Evolutionary conservation across 2,797 vertebrate species (phyloP).

Genomic region (Ctenochaetus hawaiiensis): DNA sequence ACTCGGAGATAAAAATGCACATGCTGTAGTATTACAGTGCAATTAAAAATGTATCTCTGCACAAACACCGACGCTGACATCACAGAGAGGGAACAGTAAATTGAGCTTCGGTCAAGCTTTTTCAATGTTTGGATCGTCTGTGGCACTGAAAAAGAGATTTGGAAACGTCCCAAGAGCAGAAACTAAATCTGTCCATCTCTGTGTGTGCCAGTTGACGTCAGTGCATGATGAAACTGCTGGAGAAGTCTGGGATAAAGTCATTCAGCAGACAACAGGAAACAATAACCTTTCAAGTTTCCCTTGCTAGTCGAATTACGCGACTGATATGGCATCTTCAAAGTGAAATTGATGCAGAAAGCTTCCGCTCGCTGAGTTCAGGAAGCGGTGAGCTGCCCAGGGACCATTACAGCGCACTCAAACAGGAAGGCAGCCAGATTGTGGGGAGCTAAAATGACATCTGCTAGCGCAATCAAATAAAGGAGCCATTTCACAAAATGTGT

Average conservation of each 20-base stretch:
- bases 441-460: conserved; percentile 87
- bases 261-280: conserved; percentile 86
- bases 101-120: conserved; percentile 7
- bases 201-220: conserved; percentile 70
- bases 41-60: not conserved
- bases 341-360: conserved; percentile 86
- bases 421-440: conserved; percentile 85
- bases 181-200: conserved; percentile 68
- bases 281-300: conserved; percentile 83
- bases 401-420: conserved; percentile 84
- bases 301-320: conserved; percentile 78
- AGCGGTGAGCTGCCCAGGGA: conserved; percentile 84
- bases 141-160: conserved; percentile 50
- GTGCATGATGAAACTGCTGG: conserved; percentile 73
- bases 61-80: conserved; percentile 6
- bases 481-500: conserved; percentile 79
- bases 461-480: conserved; percentile 83
- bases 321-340: conserved; percentile 86
- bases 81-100: conserved; percentile 12
- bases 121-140: conserved; percentile 43
- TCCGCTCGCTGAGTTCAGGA: conserved; percentile 84
- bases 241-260: conserved; percentile 71
- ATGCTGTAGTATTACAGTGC: not conserved
- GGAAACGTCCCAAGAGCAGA: conserved; percentile 56
- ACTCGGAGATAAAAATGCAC: not conserved